These are phyloP conservation scores for Prietella phreatophila DNA, from an alignment of 2,113 vertebrate genomes.

Conservation along the genomic window DNA sequence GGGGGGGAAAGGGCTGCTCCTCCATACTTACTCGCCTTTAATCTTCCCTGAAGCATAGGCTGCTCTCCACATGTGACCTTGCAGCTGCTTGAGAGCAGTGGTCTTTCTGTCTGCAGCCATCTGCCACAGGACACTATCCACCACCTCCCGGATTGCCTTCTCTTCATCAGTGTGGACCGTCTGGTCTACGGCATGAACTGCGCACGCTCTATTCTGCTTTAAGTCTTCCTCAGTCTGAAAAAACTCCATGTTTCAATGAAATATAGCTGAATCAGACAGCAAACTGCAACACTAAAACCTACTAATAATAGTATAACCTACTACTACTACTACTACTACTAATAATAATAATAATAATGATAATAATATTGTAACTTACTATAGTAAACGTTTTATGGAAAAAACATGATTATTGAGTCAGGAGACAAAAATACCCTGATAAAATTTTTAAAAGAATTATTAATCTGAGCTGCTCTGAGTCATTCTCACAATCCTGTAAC, in stretches of 20 bases:
- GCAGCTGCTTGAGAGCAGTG: slow-evolving; percentile 91
- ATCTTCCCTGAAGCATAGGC: slow-evolving; percentile 84
- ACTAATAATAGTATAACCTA: too few relatives aligned
- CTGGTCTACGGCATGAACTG: slow-evolving; percentile 79
- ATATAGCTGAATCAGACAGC: background rate
- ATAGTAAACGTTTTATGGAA: background rate
- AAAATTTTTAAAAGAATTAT: background rate
- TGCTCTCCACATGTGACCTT: slow-evolving; percentile 94
- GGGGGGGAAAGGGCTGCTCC: background rate
- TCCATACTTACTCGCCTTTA: slow-evolving; percentile 91
- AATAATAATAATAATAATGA: too few relatives aligned
- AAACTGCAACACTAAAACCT: background rate
- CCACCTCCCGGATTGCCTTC: slow-evolving; percentile 82
- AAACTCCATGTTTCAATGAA: background rate
- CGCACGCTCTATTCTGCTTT: slow-evolving; percentile 79
- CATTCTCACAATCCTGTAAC: background rate
- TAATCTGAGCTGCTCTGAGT: background rate
- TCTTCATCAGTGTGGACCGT: slow-evolving; percentile 79
- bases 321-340: too few relatives aligned
- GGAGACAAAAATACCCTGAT: background rate
- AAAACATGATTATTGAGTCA: too few relatives aligned
- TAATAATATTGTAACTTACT: background rate
- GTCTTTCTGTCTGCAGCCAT: slow-evolving; percentile 94
- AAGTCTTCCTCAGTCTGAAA: slow-evolving; percentile 88
- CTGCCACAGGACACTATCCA: slow-evolving; percentile 91